These are phyloP conservation scores for Drosophila anceps DNA, from an alignment of 2,888 invertebrate species.

Conservation along the genomic window DNA sequence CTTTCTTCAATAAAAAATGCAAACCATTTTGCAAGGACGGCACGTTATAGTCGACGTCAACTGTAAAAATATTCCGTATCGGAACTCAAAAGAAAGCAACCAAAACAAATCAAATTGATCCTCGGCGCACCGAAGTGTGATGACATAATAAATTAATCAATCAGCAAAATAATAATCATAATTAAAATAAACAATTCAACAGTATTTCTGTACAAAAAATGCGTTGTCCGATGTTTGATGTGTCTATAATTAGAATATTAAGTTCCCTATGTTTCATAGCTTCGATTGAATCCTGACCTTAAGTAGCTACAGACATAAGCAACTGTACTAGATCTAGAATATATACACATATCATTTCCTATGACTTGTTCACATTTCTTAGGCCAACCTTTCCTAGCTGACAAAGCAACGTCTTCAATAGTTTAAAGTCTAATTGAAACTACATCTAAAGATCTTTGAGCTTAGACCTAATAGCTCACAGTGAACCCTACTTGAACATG, in stretches of 20 bases:
- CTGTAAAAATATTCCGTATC: conserved; percentile 86
- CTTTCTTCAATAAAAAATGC: conserved; percentile 87
- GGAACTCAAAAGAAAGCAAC: conserved; percentile 48
- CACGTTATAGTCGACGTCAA: conserved; percentile 90
- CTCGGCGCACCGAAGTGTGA: conserved; percentile 23
- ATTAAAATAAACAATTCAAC: background rate
- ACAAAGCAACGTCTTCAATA: too few species aligned
- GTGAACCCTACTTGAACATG: too few species aligned
- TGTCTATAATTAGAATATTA: too few species aligned
- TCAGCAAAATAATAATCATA: background rate
- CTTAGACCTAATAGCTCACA: background rate
- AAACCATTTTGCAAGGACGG: conserved; percentile 90
- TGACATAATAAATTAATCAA: background rate
- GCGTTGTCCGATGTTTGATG: background rate
- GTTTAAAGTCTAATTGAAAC: too few species aligned
- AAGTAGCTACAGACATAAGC: too few species aligned
- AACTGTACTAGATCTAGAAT: too few species aligned
- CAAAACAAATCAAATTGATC: conserved; percentile 17
- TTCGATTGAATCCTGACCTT: too few species aligned
- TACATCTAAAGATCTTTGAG: too few species aligned
- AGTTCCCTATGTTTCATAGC: too few species aligned
- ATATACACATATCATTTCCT: too few species aligned
- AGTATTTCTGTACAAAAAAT: background rate
- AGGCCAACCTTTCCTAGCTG: too few species aligned
- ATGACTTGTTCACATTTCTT: too few species aligned